Evolutionary conservation across 2,888 invertebrate genomes (phyloP), one percentile per base, ranked within the genome.

Genomic region (Acleris cristana): DNA sequence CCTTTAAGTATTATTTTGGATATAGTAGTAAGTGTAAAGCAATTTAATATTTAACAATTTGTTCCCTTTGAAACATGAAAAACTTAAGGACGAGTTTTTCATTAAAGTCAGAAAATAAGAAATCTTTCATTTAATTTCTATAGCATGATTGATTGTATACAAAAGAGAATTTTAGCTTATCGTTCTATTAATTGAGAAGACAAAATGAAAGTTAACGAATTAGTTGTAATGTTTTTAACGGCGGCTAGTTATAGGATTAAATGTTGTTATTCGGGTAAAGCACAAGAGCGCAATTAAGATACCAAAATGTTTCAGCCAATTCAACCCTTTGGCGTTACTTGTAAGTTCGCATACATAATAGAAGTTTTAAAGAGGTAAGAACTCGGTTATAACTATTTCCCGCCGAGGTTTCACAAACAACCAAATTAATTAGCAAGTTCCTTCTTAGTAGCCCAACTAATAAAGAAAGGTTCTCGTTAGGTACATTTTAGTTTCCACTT

Each of bases 121-220:
- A 34, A 34, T 34, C 12, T 6, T 30, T 2, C 52, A 16, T 52
- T 21, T 23, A 2, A 14, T 12, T 52, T 23, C 30, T 30, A 2
- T 30, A 30, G 1, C 23, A 23, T 52, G 6, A 12, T 19, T 52
- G 52, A 12, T 21, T 52, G 14, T 3, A 10, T 34, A 34, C 3
- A 34, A 34, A 34, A 34, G 34, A 34, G 2, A 10, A 10, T 34
- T 3, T 2, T 34, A 3, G 12, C 60, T 55, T 45, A 65, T 61
- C 61, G 65, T 61, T 66, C 48, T 21, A 65, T 45, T 55, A 49
- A 23, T 44, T 66, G 34, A 21, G 52, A 66, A 57, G 45, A n/a
- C 61, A 52, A 62, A 66, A 61, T 52, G 45, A 62, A 62, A 66
- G 56, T 66, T 66, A 30, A 51, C 51, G 26, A 34, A 66, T 66